Conservation (phyloP, 2,113 vertebrate species). For the Gallinago paraguaiae region DNA sequence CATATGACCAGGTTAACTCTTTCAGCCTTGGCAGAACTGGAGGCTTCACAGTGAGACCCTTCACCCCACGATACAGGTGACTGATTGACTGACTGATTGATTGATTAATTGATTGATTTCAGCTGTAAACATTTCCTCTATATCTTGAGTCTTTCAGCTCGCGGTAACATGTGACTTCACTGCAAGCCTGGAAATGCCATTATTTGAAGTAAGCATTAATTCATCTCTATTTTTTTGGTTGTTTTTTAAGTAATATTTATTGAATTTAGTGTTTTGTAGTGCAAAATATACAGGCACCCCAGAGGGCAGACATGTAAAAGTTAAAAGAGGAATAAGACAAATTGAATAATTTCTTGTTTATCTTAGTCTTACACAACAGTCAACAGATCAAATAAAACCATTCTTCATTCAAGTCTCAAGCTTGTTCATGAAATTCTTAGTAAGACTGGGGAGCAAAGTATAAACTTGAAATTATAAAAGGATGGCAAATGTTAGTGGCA, state of each 20-base stretch:
- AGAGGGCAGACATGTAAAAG: neutral
- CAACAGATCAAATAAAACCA: neutral
- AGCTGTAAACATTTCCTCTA: neutral
- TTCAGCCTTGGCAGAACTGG: neutral
- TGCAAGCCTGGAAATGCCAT: neutral
- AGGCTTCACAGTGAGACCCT: neutral
- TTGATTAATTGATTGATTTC: neutral
- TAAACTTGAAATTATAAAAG: neutral
- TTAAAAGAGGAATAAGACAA: neutral
- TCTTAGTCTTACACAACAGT: neutral
- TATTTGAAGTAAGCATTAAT: neutral
- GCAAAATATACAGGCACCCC: neutral
- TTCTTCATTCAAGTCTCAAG: neutral
- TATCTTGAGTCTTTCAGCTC: neutral
- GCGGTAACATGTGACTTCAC: neutral
- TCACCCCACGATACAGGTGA: neutral
- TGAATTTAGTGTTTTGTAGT: neutral
- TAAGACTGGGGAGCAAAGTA: neutral
- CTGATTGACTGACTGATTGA: no score
- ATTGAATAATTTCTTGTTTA: neutral
- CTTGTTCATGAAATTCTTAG: neutral
- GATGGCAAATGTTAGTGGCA: neutral
- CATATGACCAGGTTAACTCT: neutral
- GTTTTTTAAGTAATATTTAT: neutral
- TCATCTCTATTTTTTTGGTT: neutral